These are phyloP conservation scores for Eurois occulta DNA, from an alignment of 2,888 invertebrate species.

Conservation along the genomic window DNA sequence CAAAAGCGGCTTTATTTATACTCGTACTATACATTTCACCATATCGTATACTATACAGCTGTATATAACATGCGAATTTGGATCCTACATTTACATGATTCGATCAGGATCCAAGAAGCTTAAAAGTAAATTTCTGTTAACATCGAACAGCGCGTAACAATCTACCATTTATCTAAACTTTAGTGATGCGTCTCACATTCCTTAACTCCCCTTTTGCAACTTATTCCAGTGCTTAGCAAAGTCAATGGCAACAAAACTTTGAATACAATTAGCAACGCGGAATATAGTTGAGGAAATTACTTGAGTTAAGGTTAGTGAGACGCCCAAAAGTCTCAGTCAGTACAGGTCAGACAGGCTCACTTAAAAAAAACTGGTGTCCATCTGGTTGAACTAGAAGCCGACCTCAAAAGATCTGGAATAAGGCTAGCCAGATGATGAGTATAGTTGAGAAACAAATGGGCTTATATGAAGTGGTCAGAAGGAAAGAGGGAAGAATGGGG, in stretches of 20 bases:
- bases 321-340: too few relatives aligned
- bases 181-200: constrained; percentile 52
- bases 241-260: constrained; percentile 57
- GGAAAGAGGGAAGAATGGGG: not conserved
- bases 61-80: not conserved
- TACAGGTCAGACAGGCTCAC: not conserved
- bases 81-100: not conserved
- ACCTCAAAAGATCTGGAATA: not conserved
- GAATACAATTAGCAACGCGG: constrained; percentile 51
- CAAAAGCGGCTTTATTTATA: not conserved
- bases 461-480: constrained; percentile 33
- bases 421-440: not conserved
- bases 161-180: too few relatives aligned
- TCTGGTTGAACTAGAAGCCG: not conserved
- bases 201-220: constrained; percentile 34
- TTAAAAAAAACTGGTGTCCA: not conserved
- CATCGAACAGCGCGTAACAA: not conserved
- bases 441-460: constrained; percentile 23
- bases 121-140: not conserved
- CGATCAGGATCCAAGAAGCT: not conserved
- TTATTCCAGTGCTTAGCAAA: constrained; percentile 46
- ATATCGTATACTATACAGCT: not conserved
- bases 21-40: not conserved
- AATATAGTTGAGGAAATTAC: constrained; percentile 49
- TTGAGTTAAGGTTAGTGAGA: not conserved